Evolutionary conservation across 92 coral and sea anemone species (phyloP).

Genomic region (Nematostella vectensis): DNA sequence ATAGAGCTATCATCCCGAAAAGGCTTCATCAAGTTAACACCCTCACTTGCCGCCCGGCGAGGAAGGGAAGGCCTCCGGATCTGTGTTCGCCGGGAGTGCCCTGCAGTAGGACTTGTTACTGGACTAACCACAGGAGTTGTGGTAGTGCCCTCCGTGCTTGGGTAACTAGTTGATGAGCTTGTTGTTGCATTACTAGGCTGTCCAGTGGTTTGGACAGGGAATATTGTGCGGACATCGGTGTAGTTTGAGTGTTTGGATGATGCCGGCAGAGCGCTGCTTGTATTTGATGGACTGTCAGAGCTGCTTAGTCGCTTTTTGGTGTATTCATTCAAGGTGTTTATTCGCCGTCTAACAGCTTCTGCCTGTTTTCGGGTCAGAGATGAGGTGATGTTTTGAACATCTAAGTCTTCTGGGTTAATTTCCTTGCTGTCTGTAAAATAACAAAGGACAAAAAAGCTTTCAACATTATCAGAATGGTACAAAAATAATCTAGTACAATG

Average conservation of each 20-base stretch:
- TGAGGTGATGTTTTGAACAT: constrained; percentile 69
- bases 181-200: constrained; percentile 58
- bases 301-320: constrained; percentile 60
- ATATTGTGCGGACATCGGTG: constrained; percentile 84
- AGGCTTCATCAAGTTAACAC: constrained; percentile 46
- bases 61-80: constrained; percentile 33
- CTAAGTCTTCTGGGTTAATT: constrained; percentile 76
- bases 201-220: constrained; percentile 81
- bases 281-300: constrained; percentile 13
- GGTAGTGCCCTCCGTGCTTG: not conserved
- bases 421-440: constrained; percentile 86
- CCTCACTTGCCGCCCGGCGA: constrained; percentile 76
- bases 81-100: constrained; percentile 4
- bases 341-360: constrained; percentile 80
- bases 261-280: not conserved
- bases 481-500: too few species aligned
- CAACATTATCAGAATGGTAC: too few species aligned
- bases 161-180: constrained; percentile 13
- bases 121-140: not conserved
- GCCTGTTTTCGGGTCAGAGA: constrained; percentile 95
- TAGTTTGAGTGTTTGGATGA: constrained; percentile 33
- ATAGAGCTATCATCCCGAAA: constrained; percentile 11
- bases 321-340: constrained; percentile 74
- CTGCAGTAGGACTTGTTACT: not conserved
- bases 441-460: constrained; percentile 1